phyloP scores from a whole-genome alignment of 2,113 vertebrate genomes.

The Nesoenas mayeri region DNA sequence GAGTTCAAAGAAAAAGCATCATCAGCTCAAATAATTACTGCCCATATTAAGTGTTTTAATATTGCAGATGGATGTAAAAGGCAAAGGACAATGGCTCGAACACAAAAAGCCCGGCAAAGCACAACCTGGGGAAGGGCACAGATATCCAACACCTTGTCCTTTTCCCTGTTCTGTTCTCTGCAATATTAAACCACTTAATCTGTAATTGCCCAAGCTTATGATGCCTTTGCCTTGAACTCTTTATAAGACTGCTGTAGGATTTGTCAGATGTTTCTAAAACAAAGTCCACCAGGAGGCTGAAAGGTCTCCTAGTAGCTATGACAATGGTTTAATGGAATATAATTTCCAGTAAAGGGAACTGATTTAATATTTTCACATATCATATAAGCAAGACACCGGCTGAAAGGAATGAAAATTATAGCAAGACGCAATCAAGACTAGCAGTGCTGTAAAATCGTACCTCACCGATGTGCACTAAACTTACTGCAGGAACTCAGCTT shows the following conservation, averaged over 20 bases:
- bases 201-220: conserved; percentile 64
- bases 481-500: background rate
- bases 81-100: conserved; percentile 18
- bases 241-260: conserved; percentile 29
- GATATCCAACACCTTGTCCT: conserved; percentile 39
- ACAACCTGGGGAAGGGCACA: conserved; percentile 15
- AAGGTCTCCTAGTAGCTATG: conserved; percentile 68
- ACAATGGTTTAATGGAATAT: conserved; percentile 73
- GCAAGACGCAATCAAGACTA: conserved; percentile 48
- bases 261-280: conserved; percentile 75
- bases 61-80: conserved; percentile 3
- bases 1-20: conserved; percentile 63
- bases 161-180: conserved; percentile 34
- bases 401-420: conserved; percentile 62
- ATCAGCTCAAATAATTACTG: conserved; percentile 50
- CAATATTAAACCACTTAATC: conserved; percentile 73
- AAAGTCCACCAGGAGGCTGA: conserved; percentile 64
- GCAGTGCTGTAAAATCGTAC: conserved; percentile 6
- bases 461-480: background rate
- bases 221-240: conserved; percentile 51
- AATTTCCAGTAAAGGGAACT: conserved; percentile 77
- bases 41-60: conserved; percentile 35
- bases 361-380: conserved; percentile 77
- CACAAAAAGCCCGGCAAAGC: background rate
- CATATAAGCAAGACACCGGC: conserved; percentile 69